These are phyloP conservation scores for Scaptomyza parva DNA, from an alignment of 2,888 invertebrate species.

Conservation along the genomic window DNA sequence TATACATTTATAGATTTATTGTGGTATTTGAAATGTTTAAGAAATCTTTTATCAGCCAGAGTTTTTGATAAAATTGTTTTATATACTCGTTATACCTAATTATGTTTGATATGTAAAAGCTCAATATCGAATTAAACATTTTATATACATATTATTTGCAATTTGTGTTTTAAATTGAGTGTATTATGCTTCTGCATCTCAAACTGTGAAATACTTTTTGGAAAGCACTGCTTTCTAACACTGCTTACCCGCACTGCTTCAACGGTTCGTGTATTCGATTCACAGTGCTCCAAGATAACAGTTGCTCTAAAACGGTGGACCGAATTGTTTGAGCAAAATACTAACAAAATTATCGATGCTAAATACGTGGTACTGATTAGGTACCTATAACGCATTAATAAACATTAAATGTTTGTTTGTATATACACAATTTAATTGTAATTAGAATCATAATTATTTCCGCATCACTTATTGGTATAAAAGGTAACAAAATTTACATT, in stretches of 20 bases:
- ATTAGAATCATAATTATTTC: neutral
- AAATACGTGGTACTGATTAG: neutral
- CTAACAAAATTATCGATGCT: neutral
- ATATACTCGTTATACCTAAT: conserved; percentile 24
- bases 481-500: conserved; percentile 42
- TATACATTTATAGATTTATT: conserved; percentile 24
- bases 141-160: conserved; percentile 25
- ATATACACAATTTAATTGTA: neutral
- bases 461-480: conserved; percentile 19
- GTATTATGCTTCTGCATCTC: neutral
- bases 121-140: conserved; percentile 52
- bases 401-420: neutral
- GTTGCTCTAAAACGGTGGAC: neutral
- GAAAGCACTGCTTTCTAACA: neutral
- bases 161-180: neutral
- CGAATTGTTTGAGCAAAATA: neutral
- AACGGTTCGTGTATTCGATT: neutral
- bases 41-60: conserved; percentile 11
- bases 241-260: neutral
- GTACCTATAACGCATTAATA: neutral
- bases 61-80: conserved; percentile 40
- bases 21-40: conserved; percentile 38
- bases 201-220: conserved; percentile 8
- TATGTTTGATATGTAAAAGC: conserved; percentile 28
- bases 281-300: neutral